Evolutionary conservation across 23 tunicate species (phyloP).

Genomic region (Styela plicata): DNA sequence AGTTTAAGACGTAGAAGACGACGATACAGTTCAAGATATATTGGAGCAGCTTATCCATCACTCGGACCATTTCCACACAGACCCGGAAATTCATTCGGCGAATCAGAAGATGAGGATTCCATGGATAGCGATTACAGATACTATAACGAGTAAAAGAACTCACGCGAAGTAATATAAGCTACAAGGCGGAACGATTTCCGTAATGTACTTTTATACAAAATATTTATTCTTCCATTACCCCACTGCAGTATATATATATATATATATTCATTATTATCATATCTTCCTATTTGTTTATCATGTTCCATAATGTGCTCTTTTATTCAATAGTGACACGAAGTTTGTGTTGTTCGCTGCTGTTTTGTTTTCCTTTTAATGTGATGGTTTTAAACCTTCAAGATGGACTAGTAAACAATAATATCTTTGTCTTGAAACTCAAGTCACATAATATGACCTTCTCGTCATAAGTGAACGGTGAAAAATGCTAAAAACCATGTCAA

Average conservation of each 20-base stretch:
- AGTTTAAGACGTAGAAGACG: background rate
- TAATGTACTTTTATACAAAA: background rate
- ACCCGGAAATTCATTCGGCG: slow-evolving; percentile 49
- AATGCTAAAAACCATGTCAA: too few species aligned
- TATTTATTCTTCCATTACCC: too few species aligned
- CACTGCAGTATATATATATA: background rate
- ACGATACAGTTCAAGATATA: background rate
- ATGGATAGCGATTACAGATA: slow-evolving; percentile 71
- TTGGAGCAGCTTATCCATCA: slow-evolving; percentile 10
- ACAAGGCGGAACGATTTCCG: background rate
- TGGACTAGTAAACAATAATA: too few species aligned
- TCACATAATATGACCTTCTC: too few species aligned
- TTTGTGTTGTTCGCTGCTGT: too few species aligned
- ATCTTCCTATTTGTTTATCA: background rate
- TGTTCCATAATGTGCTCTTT: background rate
- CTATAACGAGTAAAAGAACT: slow-evolving; percentile 26
- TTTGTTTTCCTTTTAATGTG: too few species aligned
- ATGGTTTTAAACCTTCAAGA: too few species aligned
- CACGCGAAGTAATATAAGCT: too few species aligned
- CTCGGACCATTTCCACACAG: slow-evolving; percentile 72
- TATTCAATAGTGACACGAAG: too few species aligned
- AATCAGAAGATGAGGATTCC: slow-evolving; percentile 23
- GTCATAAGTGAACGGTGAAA: too few species aligned
- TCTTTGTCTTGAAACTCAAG: too few species aligned
- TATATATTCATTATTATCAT: background rate